Base-by-base conservation (phyloP, 2,888 invertebrate species). In the Pseudococcus jackbeardsleyi region DNA sequence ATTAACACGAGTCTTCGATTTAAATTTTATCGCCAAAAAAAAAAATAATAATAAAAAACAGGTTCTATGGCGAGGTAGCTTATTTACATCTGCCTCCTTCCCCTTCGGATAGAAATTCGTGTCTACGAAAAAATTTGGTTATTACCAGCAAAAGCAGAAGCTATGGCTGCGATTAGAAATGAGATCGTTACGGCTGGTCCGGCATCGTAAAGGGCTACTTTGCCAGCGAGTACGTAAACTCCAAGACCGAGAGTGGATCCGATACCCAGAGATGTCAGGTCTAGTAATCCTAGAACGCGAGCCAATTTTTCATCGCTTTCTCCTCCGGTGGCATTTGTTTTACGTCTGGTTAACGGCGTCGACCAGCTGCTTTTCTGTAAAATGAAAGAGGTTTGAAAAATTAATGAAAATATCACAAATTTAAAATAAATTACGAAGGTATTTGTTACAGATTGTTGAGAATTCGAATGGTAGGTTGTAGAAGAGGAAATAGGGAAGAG, bases 161-260 rank as follows among this genome's bases (percentile, higher is more conserved):
- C 98, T 54, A 98, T 92, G 6, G 98, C 98, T 0, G 98, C 98
- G 0, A 98, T 95, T 22, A 98, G 92, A 91, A 98, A 98, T 54
- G 98, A 97, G 22, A 99, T 91, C 8, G 96, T 95, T 1, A 98
- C 97, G 0, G 97, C 97, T 0, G 99, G 99, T 0, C 99, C 99
- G 0, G 98, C 96, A 3, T 95, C 95, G 59, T 33, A 33, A 33
- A 95, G 95, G 11, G 98, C 97, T 5, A 98, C 97, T 12, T 96
- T 94, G 0, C 98, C 98, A 7, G 97, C 97, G 89, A 99, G 93
- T 84, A 99, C 97, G 91, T 99, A 99, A 17, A 98, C 98, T 0
- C 99, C 99, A 46, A 98, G 93, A 0, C 99, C 99, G 15, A 99
- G 94, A 0, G 97, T 97, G 89, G 96, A 95, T 89, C 97, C 97